Base-by-base conservation (phyloP, 1,140 invertebrate genomes). In the Diprion similis region DNA sequence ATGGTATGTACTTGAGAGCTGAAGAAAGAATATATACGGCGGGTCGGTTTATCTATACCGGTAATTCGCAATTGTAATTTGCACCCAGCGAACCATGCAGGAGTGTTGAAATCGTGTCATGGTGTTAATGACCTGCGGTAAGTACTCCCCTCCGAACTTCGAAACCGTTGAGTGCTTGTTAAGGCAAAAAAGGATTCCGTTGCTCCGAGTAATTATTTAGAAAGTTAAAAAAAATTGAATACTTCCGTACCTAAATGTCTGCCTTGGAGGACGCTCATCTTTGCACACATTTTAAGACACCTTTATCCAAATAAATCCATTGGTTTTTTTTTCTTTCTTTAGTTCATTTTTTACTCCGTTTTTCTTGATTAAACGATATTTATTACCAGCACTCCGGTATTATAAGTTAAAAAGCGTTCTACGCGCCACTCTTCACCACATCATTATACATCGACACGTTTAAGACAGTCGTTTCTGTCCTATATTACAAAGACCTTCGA, bases 191-290 rank as follows among this genome's bases (percentile, higher is more conserved):
- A 68, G 18, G 59, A 15, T 64, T 4, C 13, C 13, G 59, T 64
- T 15, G 59, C 13, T 64, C 59, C 59, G 13, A 1, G 59, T 64
- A 64, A 18, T 15, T 15, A 15, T 17, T 64, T 64, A 64, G 10
- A 47, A 68, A 19, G 68, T 10, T 15, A 37, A 11, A 69, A 66
- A 73, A 73, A 71, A 66, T 66, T 46, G 48, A 72, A 66, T 71
- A 59, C n/a, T 59, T 59, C 77, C 82, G 75, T 88, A 88, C 87
- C 87, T 85, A 87, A 81, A 78, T 85, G 86, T 77, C 87, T 83
- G 79, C 86, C 85, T 78, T 88, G 87, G 46, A 88, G 84, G 68
- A 88, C 85, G 83, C 86, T 88, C 87, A 88, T 88, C 78, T 88
- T 88, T 78, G 86, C 84, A 78, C 86, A 88, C 87, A 88, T 88